phyloP scores from a whole-genome alignment of 2,888 invertebrate genomes.

The Noctua fimbriata region DNA sequence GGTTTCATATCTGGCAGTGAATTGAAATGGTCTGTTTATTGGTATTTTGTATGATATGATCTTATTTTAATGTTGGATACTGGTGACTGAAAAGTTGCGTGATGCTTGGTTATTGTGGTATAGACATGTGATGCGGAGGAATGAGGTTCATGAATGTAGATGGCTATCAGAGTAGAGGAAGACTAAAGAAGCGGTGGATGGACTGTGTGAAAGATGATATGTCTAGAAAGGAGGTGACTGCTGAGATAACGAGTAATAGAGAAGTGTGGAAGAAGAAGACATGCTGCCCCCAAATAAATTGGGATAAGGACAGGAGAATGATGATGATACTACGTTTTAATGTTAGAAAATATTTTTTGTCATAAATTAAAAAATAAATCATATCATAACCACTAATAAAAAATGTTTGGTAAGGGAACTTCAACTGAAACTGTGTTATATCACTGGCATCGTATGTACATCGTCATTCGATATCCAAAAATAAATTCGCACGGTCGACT shows the following conservation, averaged over 20 bases:
- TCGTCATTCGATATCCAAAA: constrained; percentile 33
- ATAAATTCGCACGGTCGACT: constrained; percentile 64
- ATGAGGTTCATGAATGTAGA: no score
- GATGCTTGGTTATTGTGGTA: no score
- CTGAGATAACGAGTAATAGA: no score
- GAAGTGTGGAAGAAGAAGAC: no score
- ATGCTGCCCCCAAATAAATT: no score
- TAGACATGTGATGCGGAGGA: no score
- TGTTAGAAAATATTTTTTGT: background rate
- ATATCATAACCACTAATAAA: background rate
- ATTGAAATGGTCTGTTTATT: constrained; percentile 32
- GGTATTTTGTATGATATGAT: constrained; percentile 18
- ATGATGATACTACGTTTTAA: background rate
- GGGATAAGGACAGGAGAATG: no score
- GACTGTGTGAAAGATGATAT: no score
- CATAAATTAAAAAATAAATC: background rate
- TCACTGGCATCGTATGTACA: background rate
- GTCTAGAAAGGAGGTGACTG: no score
- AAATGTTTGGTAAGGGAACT: background rate
- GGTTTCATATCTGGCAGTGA: constrained; percentile 15
- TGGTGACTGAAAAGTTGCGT: no score
- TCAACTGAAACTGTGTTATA: background rate
- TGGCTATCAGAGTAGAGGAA: no score
- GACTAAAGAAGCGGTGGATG: no score
- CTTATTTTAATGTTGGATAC: background rate